phyloP scores from a whole-genome alignment of 2,113 vertebrate species.

The Notiomystis cincta region DNA sequence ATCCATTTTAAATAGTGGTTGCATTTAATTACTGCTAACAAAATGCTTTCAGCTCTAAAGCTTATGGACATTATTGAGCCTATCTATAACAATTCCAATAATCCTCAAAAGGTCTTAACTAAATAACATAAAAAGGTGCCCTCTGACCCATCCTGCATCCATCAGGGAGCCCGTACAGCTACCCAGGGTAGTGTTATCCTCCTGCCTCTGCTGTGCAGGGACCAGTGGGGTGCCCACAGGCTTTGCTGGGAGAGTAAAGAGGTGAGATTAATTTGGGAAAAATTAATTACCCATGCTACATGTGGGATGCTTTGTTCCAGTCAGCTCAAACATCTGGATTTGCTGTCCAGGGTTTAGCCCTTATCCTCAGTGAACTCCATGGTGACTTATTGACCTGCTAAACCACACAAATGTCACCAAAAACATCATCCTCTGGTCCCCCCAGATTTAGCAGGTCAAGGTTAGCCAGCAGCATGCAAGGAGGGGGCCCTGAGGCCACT shows the following conservation, averaged over 20 bases:
- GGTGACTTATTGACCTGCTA: not conserved
- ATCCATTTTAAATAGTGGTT: not conserved
- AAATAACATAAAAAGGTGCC: not conserved
- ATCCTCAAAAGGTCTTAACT: not conserved
- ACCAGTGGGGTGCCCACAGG: fast-evolving
- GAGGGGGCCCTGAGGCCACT: not conserved
- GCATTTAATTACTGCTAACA: constrained; percentile 24
- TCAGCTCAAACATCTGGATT: not conserved
- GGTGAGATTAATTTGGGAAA: not conserved
- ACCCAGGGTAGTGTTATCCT: not conserved
- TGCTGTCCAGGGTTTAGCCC: not conserved
- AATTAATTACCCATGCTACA: not conserved
- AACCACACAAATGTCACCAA: fast-evolving
- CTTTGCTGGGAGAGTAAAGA: not conserved
- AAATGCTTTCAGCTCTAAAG: not conserved
- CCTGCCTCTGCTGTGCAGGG: not conserved
- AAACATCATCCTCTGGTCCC: not conserved
- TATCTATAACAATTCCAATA: not conserved
- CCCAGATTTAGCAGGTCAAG: not conserved
- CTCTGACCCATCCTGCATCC: not conserved
- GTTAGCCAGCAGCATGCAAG: not conserved
- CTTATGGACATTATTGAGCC: not conserved
- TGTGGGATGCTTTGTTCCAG: not conserved
- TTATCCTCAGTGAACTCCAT: not conserved
- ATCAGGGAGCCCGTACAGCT: fast-evolving